These are phyloP conservation scores for Icerya purchasi DNA, from an alignment of 2,888 invertebrate species.

Conservation along the genomic window DNA sequence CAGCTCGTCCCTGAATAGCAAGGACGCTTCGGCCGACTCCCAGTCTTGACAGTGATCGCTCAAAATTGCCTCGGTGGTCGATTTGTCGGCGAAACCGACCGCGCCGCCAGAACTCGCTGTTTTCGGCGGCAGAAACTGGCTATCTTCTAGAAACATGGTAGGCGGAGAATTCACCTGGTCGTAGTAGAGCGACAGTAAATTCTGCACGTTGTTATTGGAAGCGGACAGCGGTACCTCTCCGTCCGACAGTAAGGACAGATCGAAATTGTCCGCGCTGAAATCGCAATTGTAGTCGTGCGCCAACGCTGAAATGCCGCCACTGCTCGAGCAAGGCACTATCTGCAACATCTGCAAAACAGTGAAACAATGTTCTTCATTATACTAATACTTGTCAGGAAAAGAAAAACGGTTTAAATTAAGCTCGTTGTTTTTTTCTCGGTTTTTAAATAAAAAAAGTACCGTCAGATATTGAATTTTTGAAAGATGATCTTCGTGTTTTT, in stretches of 20 bases:
- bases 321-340: constrained; percentile 9
- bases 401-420: too few species aligned
- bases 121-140: not conserved
- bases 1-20: not conserved
- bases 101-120: constrained; percentile 11
- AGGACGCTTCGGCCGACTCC: too few species aligned
- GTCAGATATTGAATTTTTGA: too few species aligned
- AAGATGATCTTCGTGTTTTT: too few species aligned
- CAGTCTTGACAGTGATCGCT: too few species aligned
- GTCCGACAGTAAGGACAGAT: constrained; percentile 11
- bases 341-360: constrained; percentile 9
- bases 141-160: constrained; percentile 12
- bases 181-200: constrained; percentile 30
- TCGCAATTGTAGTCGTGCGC: constrained; percentile 9
- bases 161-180: constrained; percentile 16
- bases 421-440: too few species aligned
- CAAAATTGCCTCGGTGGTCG: not conserved
- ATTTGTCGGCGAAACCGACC: constrained; percentile 12
- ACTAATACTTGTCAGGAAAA: too few species aligned
- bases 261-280: constrained; percentile 13
- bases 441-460: too few species aligned
- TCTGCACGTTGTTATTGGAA: constrained; percentile 30
- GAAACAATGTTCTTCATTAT: too few species aligned
- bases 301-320: constrained; percentile 7
- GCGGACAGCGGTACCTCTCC: constrained; percentile 4